Conservation (phyloP, 2,113 vertebrate species). For the Lophotis ruficrista region DNA sequence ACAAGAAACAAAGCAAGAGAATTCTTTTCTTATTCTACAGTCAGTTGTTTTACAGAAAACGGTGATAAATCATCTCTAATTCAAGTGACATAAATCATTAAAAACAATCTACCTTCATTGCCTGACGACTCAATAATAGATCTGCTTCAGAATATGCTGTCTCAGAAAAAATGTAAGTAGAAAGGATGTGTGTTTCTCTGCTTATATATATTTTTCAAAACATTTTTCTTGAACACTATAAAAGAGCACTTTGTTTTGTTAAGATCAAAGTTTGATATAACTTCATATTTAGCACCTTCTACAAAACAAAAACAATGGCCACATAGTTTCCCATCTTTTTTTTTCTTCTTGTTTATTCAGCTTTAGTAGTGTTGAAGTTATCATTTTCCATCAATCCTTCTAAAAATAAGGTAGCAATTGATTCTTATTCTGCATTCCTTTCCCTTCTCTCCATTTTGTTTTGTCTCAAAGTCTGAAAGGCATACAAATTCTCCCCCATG, state of each 20-base stretch:
- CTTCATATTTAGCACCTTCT: background rate
- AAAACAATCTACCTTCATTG: conserved; percentile 14
- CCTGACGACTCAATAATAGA: background rate
- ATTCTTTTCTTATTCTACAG: background rate
- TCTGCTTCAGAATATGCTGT: background rate
- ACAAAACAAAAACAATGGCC: background rate
- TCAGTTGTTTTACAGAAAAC: background rate
- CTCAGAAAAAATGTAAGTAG: background rate
- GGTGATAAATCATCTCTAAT: conserved; percentile 33
- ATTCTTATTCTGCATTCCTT: background rate
- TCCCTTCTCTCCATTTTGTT: background rate
- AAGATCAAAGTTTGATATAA: background rate
- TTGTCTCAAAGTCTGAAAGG: background rate
- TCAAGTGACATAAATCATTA: conserved; percentile 25
- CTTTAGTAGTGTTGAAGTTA: background rate
- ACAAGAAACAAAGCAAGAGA: background rate
- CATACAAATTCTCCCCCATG: background rate
- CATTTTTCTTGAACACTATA: background rate
- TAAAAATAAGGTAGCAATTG: background rate
- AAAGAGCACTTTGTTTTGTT: background rate
- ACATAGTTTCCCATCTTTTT: background rate
- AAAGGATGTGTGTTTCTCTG: background rate
- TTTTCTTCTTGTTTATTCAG: background rate
- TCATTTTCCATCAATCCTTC: background rate
- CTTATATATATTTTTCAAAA: background rate